These are phyloP conservation scores for Sinosuthora webbiana DNA, from an alignment of 2,113 vertebrate species.

Conservation along the genomic window DNA sequence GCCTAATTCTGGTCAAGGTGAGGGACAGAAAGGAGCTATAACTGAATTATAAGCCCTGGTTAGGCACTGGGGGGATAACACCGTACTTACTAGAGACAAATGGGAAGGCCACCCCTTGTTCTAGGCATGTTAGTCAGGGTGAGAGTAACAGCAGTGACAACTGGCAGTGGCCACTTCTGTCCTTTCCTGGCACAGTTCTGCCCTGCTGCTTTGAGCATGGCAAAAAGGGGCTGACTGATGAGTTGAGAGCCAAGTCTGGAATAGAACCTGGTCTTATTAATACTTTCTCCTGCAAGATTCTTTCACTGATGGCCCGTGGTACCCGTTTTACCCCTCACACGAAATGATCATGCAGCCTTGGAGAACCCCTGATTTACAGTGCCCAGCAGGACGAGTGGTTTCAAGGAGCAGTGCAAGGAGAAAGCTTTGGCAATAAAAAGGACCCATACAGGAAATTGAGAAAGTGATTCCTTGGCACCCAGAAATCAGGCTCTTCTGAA, in stretches of 20 bases:
- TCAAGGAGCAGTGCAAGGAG: background rate
- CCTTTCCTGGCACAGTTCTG: fast-evolving
- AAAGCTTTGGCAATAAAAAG: background rate
- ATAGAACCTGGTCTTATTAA: background rate
- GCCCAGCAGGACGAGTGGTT: background rate
- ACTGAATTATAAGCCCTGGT: background rate
- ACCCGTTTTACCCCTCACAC: background rate
- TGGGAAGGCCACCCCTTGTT: background rate
- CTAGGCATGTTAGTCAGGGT: background rate
- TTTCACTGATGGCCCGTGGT: background rate
- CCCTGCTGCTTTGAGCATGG: fast-evolving
- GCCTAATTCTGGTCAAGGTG: background rate
- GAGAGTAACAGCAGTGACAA: background rate
- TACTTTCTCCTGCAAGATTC: background rate
- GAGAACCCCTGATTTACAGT: background rate
- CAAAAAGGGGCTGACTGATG: fast-evolving
- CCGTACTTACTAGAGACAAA: background rate
- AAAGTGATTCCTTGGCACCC: background rate
- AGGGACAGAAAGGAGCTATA: background rate
- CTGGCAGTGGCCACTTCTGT: background rate
- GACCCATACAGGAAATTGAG: background rate
- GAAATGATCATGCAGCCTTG: fast-evolving
- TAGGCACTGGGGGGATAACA: background rate
- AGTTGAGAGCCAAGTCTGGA: background rate
- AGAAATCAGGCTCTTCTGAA: background rate